phyloP scores from a whole-genome alignment of 2,888 invertebrate genomes.

The Junonia oenone region DNA sequence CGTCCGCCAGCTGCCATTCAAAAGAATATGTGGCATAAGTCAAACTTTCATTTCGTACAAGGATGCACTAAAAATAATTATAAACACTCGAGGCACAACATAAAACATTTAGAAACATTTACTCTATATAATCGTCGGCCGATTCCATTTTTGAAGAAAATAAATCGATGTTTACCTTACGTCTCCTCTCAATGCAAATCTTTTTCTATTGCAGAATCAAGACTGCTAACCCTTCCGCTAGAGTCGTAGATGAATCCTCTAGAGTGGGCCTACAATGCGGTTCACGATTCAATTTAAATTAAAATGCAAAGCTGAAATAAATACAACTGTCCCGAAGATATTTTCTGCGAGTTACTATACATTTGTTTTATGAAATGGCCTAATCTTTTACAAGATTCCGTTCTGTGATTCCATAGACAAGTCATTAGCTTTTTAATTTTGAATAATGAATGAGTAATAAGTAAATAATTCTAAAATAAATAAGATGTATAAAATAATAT shows the following conservation, averaged over 20 bases:
- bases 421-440: constrained; percentile 64
- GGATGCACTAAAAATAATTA: constrained; percentile 78
- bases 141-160: constrained; percentile 66
- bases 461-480: constrained; percentile 41
- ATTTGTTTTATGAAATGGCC: constrained; percentile 81
- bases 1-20: constrained; percentile 79
- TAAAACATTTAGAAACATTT: constrained; percentile 41
- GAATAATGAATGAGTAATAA: constrained; percentile 54
- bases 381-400: constrained; percentile 81
- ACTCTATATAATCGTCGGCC: constrained; percentile 47
- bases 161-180: constrained; percentile 81
- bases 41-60: constrained; percentile 79
- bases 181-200: constrained; percentile 76
- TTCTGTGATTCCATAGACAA: constrained; percentile 79
- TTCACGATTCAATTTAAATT: constrained; percentile 76
- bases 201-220: constrained; percentile 75
- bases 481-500: not conserved
- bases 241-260: constrained; percentile 71
- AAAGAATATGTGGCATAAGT: constrained; percentile 80
- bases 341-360: constrained; percentile 80
- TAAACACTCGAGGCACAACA: constrained; percentile 59
- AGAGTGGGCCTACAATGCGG: constrained; percentile 66
- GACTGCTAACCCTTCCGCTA: constrained; percentile 77
- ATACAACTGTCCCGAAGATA: constrained; percentile 78
- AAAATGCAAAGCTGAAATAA: constrained; percentile 80